phyloP scores from a whole-genome alignment of 1,140 invertebrate genomes.

The Bombus confusus region DNA sequence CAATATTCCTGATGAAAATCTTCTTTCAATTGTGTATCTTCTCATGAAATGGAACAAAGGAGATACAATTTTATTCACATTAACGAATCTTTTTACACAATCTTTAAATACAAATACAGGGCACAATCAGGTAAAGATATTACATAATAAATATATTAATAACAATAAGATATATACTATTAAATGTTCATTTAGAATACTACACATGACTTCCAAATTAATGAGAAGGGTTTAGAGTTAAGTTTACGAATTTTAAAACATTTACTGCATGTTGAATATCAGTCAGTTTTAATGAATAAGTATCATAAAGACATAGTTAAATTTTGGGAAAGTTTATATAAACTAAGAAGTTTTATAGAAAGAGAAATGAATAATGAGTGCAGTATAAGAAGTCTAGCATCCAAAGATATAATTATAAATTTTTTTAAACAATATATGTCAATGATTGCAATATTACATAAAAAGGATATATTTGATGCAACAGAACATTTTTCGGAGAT shows the following conservation, averaged over 20 bases:
- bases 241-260: slow-evolving; percentile 49
- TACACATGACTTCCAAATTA: neutral
- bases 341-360: slow-evolving; percentile 51
- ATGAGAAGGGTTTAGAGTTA: slow-evolving; percentile 37
- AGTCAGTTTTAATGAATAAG: slow-evolving; percentile 43
- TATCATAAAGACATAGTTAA: slow-evolving; percentile 54
- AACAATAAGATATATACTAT: neutral
- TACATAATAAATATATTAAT: neutral
- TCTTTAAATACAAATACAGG: slow-evolving; percentile 7
- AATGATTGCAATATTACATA: slow-evolving; percentile 53
- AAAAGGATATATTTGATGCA: slow-evolving; percentile 46
- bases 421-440: slow-evolving; percentile 61
- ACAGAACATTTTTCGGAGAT: slow-evolving; percentile 51
- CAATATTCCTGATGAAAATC: slow-evolving; percentile 32
- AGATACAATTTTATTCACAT: slow-evolving; percentile 43
- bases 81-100: slow-evolving; percentile 33
- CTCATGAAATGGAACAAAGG: slow-evolving; percentile 62
- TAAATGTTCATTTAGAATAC: slow-evolving; percentile 4
- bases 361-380: neutral
- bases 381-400: slow-evolving; percentile 11
- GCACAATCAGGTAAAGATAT: slow-evolving; percentile 3
- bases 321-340: slow-evolving; percentile 55
- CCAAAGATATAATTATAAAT: slow-evolving; percentile 34
- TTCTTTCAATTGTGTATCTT: slow-evolving; percentile 57
- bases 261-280: slow-evolving; percentile 51